phyloP scores from a whole-genome alignment of 2,797 vertebrate species.

The Emydoidea blandingii region DNA sequence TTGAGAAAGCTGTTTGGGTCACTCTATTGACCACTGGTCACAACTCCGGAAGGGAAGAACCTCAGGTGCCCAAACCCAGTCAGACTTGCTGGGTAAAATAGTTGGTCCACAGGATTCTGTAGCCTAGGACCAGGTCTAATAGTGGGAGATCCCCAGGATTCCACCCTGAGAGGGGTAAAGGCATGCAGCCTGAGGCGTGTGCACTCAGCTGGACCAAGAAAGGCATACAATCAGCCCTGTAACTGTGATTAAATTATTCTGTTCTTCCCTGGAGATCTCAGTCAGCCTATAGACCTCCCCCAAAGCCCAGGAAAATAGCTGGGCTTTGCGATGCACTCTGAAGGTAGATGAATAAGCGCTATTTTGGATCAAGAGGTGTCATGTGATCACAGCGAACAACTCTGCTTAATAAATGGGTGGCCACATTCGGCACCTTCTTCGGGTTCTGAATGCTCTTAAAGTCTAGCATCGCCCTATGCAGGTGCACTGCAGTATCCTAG shows the following conservation, averaged over 20 bases:
- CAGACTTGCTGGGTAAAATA: neutral
- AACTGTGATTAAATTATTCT: neutral
- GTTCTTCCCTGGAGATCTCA: neutral
- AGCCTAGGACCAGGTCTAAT: neutral
- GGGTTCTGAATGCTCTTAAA: neutral
- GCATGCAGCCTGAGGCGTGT: neutral
- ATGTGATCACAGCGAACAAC: neutral
- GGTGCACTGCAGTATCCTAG: neutral
- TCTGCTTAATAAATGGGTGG: neutral
- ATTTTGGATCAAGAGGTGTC: neutral
- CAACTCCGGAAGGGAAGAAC: neutral
- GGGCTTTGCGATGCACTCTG: neutral
- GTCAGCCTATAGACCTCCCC: neutral
- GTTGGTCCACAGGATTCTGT: neutral
- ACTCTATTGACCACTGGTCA: neutral
- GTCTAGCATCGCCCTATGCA: neutral
- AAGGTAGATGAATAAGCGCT: neutral
- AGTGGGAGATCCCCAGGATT: neutral
- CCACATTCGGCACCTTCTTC: neutral
- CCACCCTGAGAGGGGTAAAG: neutral
- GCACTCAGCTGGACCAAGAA: neutral
- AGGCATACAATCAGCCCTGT: neutral
- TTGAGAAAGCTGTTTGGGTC: neutral
- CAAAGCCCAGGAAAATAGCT: neutral
- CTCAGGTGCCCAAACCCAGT: rapidly evolving